phyloP scores from a whole-genome alignment of 2,113 vertebrate genomes.

The Aramus guarauna region DNA sequence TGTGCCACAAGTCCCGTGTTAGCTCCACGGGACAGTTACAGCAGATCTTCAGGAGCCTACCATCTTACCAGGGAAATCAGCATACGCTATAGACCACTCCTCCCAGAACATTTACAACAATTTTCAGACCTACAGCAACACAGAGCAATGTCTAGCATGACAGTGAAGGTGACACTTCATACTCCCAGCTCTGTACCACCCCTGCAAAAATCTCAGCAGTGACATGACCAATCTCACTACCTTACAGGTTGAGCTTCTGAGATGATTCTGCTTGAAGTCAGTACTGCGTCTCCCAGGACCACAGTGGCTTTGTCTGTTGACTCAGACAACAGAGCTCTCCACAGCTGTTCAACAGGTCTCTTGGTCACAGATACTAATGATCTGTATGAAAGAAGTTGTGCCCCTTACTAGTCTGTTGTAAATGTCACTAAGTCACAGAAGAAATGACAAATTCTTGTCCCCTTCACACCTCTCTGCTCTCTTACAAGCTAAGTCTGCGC shows the following conservation, averaged over 20 bases:
- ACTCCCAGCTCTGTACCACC: background rate
- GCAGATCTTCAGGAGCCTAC: background rate
- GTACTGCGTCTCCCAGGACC: background rate
- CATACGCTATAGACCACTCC: rapidly evolving
- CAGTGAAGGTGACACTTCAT: background rate
- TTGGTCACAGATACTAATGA: background rate
- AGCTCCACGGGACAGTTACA: background rate
- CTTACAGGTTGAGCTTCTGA: background rate
- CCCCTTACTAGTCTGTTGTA: background rate
- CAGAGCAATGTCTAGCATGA: background rate
- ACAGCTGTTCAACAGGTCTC: background rate
- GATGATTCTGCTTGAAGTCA: background rate
- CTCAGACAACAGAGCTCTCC: background rate
- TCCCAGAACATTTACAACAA: background rate
- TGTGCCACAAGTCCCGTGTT: background rate
- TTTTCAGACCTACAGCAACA: background rate
- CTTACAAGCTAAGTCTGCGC: background rate
- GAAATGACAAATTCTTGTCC: background rate
- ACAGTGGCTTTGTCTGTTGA: background rate
- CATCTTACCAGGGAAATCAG: background rate
- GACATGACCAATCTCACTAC: background rate
- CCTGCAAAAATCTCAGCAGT: background rate
- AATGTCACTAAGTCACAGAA: background rate
- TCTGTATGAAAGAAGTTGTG: background rate
- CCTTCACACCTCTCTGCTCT: background rate